Percentiles rank a stretch among this genome's conserved stretches.
phyloP scores from a whole-genome alignment of 2,113 vertebrate genomes.

The Fukomys damarensis region DNA sequence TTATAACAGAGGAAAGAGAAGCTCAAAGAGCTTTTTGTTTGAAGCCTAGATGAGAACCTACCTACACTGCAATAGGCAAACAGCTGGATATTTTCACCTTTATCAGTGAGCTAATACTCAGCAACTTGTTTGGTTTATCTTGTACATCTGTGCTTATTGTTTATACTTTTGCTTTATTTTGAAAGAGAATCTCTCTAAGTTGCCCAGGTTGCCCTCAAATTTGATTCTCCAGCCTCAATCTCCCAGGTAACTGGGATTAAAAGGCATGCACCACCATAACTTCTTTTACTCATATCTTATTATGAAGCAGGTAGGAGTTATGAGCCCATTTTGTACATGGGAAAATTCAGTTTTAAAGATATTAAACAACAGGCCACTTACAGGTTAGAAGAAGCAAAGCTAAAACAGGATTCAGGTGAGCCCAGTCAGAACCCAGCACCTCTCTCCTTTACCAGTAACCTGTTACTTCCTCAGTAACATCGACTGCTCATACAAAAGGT shows the following conservation, averaged over 20 bases:
- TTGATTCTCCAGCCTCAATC: neutral
- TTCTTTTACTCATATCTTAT: neutral
- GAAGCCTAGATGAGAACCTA: neutral
- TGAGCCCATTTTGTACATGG: neutral
- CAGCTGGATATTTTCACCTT: neutral
- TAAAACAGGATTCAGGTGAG: neutral
- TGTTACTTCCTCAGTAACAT: slow-evolving; percentile 1
- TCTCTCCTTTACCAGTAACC: neutral
- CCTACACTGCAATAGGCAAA: neutral
- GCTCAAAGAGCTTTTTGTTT: neutral
- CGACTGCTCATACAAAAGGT: neutral
- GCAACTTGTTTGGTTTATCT: neutral
- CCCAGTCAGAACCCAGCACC: neutral
- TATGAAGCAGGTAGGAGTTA: neutral
- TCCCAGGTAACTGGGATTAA: neutral
- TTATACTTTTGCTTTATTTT: neutral
- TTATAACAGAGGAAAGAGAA: neutral
- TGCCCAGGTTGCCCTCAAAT: neutral
- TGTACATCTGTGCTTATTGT: neutral
- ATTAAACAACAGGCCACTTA: neutral
- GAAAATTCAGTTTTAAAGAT: neutral
- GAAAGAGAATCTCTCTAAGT: neutral
- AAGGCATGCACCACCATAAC: neutral
- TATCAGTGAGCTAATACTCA: neutral
- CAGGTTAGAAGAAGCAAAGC: neutral